Evolutionary conservation across 2,888 invertebrate genomes (phyloP), one percentile per base, ranked within the genome.

Genomic region (Eubasilissa splendida): DNA sequence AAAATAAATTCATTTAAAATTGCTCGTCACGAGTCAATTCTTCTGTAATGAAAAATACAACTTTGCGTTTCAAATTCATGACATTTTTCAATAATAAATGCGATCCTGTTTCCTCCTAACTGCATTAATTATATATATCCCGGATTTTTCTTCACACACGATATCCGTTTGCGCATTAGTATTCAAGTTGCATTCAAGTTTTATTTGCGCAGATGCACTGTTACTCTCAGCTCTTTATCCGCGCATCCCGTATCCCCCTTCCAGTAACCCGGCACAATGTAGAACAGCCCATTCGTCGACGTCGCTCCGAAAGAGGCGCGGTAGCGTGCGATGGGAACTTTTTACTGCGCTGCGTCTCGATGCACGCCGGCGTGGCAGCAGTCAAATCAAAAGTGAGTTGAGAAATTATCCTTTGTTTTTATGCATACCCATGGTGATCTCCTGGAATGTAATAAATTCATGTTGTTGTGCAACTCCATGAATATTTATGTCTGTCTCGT

Each of bases 171-270:
- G 42, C 52, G 9, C 66, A 52, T 52, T n/a, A 50, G 22, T 66
- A 66, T 66, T 66, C 66, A 14, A 33, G 8, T 50, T n/a, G 12
- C 50, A 66, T 66, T 66, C 33, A 11, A 42, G 42, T 42, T 66
- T 66, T 14, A 66, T 66, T 50, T 66, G 42, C 42, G 66, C 50
- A 66, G 66, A 66, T 66, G 50, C 66, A 66, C 66, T 66, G 66
- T 66, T 66, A 66, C 12, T 66, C 66, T n/a, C 66, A n/a, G 11
- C 5, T 66, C 66, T 66, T 22, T 12, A n/a, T 52, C 66, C 42
- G 52, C 66, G n/a, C 50, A 14, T 50, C 9, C 11, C 8, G n/a
- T n/a, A 66, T 66, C 3, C 42, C 10, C 12, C 9, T 12, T 50
- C n/a, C 66, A 50, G 66, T 42, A 66, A 5, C 12, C 42, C n/a